Base-by-base conservation (phyloP, 2,888 invertebrate species). In the Tachina fera region DNA sequence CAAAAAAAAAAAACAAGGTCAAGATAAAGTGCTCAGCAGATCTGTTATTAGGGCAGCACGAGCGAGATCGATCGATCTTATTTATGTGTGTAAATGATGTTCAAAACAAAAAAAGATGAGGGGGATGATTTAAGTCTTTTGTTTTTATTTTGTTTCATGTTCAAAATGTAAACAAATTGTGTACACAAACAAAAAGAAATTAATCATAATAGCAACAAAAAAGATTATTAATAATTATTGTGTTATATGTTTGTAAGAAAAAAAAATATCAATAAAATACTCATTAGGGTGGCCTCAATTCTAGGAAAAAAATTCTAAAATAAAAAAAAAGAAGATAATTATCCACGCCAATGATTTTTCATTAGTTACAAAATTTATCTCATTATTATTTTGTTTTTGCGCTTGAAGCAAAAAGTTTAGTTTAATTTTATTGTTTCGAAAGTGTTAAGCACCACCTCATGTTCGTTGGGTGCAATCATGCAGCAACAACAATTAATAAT, bases 401-500 rank as follows among this genome's bases (percentile, higher is more conserved):
- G 2, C 9, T 41, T 16, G 31, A n/a, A 22, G 47, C 8, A 10
- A 45, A 14, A 14, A 31, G 14, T 65, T 65, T 9, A 47, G 22
- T 65, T 31, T 3, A 22, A n/a, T 58, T 47, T 49, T 22, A 39
- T 49, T 67, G 14, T 39, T 19, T 1, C 3, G 31, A 47, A 71
- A 51, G 14, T 79, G 53, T 65, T 56, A 71, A 79, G 31, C 31
- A 31, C 31, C 31, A 6, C 31, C 56, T 53, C 19, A 53, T 53
- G 61, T 58, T 67, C 16, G 41, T 1, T 67, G 45, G 47, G 3
- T 67, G 53, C 53, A 56, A 47, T 78, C 51, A 22, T 61, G 53
- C 53, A 43, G 19, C 19, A 61, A 61, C 11, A 61, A 61, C 5
- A 71, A 80, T 72, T 72, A 80, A 49, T 49, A 80, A 56, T 72